Conservation (phyloP, 23 tunicate genomes). For the Phallusia fumigata region DNA sequence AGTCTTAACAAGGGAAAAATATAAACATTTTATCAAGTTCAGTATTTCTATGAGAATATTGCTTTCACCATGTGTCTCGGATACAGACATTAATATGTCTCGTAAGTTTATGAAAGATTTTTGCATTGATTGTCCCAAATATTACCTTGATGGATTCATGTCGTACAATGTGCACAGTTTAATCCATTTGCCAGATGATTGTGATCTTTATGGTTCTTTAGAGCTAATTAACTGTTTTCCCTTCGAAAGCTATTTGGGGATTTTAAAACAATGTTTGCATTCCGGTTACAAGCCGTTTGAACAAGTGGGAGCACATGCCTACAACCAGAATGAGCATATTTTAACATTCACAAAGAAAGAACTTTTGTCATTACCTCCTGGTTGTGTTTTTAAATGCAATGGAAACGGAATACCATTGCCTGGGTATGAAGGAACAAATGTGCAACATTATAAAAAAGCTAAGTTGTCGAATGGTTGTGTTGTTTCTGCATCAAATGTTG, state of each 20-base stretch:
- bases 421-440: not conserved
- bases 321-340: not conserved
- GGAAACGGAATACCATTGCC: not conserved
- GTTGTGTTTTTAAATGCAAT: conserved; percentile 3
- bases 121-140: conserved; percentile 1
- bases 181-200: conserved; percentile 1
- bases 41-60: conserved; percentile 7
- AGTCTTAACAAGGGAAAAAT: not conserved
- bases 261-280: conserved; percentile 7
- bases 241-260: not conserved
- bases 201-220: not conserved
- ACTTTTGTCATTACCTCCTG: not conserved
- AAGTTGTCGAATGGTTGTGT: not conserved
- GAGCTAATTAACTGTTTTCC: conserved; percentile 5
- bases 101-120: not conserved
- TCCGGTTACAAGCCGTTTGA: not conserved
- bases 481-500: not conserved
- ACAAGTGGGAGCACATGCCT: conserved; percentile 5
- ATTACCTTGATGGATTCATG: not conserved
- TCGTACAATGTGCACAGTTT: conserved; percentile 5
- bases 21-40: not conserved
- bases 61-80: not conserved
- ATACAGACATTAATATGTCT: not conserved
- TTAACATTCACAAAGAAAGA: not conserved
- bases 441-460: not conserved